These are phyloP conservation scores for Cryptocephalus primarius DNA, from an alignment of 2,888 invertebrate genomes.

Conservation along the genomic window DNA sequence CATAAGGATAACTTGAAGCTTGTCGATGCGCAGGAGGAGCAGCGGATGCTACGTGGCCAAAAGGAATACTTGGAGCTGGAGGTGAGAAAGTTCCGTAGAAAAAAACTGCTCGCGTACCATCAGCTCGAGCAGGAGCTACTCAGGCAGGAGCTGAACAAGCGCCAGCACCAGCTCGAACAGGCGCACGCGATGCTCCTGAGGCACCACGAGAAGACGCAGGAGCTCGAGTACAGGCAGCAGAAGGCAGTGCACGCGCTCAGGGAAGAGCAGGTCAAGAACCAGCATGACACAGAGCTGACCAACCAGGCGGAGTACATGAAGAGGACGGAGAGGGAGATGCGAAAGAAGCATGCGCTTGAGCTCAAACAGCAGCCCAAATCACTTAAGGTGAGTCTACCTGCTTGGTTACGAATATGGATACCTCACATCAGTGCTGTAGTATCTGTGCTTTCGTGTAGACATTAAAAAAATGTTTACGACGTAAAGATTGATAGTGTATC, in stretches of 20 bases:
- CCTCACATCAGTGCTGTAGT: no score
- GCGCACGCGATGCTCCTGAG: slow-evolving; percentile 88
- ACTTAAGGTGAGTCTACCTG: slow-evolving; percentile 61
- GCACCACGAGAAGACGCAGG: slow-evolving; percentile 95
- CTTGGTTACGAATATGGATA: no score
- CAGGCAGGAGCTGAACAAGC: slow-evolving; percentile 84
- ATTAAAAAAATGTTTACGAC: no score
- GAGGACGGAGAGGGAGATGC: slow-evolving; percentile 83
- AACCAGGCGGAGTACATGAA: slow-evolving; percentile 96
- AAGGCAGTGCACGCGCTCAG: slow-evolving; percentile 86
- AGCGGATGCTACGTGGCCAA: slow-evolving; percentile 76
- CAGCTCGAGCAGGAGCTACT: slow-evolving; percentile 84
- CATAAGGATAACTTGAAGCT: slow-evolving; percentile 88
- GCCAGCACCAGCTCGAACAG: slow-evolving; percentile 90
- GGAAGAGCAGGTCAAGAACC: slow-evolving; percentile 75
- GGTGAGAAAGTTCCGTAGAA: slow-evolving; percentile 83
- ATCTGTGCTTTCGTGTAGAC: no score
- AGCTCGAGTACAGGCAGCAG: slow-evolving; percentile 91
- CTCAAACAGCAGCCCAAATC: slow-evolving; percentile 98
- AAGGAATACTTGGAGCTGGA: slow-evolving; percentile 86
- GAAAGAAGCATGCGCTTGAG: slow-evolving; percentile 94
- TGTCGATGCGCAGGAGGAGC: slow-evolving; percentile 84
- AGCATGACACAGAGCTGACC: slow-evolving; percentile 88
- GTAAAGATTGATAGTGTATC: no score
- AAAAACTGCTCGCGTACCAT: slow-evolving; percentile 77